A percentile compares a stretch with the other conserved stretches of the same genome.
phyloP scores from a whole-genome alignment of 2,797 vertebrate species.

The Lacerta agilis region DNA sequence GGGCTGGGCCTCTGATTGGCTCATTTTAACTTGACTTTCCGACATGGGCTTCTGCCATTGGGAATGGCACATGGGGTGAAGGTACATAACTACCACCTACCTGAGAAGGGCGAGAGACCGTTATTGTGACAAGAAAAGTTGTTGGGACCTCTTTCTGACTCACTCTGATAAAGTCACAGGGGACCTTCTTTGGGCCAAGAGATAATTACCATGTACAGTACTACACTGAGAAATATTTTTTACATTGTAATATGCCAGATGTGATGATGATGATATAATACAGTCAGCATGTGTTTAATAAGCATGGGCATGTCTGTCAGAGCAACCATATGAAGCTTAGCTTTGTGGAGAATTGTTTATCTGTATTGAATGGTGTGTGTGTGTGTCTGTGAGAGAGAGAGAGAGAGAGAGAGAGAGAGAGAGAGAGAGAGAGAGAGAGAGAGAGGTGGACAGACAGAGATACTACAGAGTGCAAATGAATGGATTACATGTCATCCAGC shows the following conservation, averaged over 20 bases:
- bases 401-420: no score
- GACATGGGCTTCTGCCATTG: no score
- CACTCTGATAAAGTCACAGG: not conserved
- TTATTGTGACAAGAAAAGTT: not conserved
- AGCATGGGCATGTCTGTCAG: not conserved
- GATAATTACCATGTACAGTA: not conserved
- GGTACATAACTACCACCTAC: no score
- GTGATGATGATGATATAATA: no score
- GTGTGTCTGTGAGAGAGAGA: no score
- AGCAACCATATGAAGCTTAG: not conserved
- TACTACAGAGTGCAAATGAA: not conserved
- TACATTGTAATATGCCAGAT: no score
- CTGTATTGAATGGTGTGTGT: no score
- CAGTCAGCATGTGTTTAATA: not conserved
- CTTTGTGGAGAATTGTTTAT: not conserved
- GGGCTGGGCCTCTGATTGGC: not conserved
- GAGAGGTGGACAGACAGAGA: no score
- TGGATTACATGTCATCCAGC: not conserved
- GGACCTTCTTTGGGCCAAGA: not conserved
- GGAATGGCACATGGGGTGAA: no score
- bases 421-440: no score
- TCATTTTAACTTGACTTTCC: no score
- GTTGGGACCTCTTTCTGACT: not conserved
- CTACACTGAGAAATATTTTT: not conserved
- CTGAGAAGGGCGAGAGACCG: no score